Evolutionary conservation across 2,113 vertebrate species (phyloP).

Genomic region (Saccopteryx bilineata): DNA sequence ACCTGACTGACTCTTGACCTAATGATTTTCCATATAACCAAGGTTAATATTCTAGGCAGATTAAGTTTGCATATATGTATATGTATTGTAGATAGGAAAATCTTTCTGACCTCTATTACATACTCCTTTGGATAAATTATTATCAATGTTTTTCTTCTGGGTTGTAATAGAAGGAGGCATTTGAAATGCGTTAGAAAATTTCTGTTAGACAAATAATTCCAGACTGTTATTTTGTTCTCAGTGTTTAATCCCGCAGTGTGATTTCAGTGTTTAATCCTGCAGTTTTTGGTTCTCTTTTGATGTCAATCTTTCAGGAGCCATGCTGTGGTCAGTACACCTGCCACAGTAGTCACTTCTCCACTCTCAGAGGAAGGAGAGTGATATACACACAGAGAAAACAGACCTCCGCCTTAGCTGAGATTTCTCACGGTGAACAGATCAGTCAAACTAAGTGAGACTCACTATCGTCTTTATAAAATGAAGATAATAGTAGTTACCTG

Average conservation of each 20-base stretch:
- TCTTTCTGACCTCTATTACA: neutral
- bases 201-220: neutral
- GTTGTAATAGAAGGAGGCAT: neutral
- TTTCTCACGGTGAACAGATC: neutral
- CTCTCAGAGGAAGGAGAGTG: neutral
- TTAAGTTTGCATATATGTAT: neutral
- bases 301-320: constrained; percentile 23
- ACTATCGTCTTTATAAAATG: neutral
- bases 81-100: neutral
- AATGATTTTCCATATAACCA: neutral
- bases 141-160: neutral
- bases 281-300: neutral
- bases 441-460: neutral
- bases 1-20: neutral
- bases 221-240: neutral
- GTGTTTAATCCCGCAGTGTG: neutral
- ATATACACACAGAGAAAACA: neutral
- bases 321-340: neutral
- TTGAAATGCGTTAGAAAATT: neutral
- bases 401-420: neutral
- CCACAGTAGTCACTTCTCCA: neutral
- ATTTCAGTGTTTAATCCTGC: neutral
- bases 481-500: neutral
- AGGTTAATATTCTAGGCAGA: neutral
- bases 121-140: neutral